A percentile compares a stretch with the other conserved stretches of the same genome.
Conservation (phyloP, 2,888 invertebrate genomes). For the Hemithea aestivaria region DNA sequence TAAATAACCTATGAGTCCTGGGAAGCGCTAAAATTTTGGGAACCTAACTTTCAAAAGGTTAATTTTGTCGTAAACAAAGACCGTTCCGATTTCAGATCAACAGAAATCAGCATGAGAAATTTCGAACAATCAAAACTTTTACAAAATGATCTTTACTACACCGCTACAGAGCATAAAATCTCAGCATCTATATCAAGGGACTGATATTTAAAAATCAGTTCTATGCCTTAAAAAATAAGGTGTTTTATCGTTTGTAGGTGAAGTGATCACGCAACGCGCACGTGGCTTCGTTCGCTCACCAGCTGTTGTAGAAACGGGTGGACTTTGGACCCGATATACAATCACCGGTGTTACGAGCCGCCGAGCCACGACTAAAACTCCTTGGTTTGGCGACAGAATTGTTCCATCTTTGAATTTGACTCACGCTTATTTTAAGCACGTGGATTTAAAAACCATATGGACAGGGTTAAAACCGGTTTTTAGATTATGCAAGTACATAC, state of each 20-base stretch:
- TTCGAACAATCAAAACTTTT: conserved; percentile 10
- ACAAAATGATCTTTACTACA: conserved; percentile 13
- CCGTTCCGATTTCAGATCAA: conserved; percentile 10
- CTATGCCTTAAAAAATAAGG: conserved; percentile 15
- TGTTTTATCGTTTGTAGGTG: conserved; percentile 22
- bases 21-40: no score
- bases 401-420: conserved; percentile 28
- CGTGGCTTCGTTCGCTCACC: conserved; percentile 48
- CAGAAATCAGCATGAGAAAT: conserved; percentile 24
- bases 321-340: conserved; percentile 71
- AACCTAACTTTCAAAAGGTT: conserved; percentile 1
- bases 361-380: conserved; percentile 39
- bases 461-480: no score
- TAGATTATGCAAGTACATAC: no score
- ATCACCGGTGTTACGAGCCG: conserved; percentile 61
- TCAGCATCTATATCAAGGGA: no score
- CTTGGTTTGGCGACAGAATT: conserved; percentile 39
- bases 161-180: conserved; percentile 24
- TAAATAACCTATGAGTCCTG: no score
- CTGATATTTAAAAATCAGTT: conserved; percentile 1
- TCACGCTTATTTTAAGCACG: conserved; percentile 17
- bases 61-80: conserved; percentile 7
- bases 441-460: conserved; percentile 1
- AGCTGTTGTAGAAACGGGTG: conserved; percentile 58
- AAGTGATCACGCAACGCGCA: conserved; percentile 57